Conservation (phyloP, 1,140 invertebrate species). For the Antheraea pernyi region DNA sequence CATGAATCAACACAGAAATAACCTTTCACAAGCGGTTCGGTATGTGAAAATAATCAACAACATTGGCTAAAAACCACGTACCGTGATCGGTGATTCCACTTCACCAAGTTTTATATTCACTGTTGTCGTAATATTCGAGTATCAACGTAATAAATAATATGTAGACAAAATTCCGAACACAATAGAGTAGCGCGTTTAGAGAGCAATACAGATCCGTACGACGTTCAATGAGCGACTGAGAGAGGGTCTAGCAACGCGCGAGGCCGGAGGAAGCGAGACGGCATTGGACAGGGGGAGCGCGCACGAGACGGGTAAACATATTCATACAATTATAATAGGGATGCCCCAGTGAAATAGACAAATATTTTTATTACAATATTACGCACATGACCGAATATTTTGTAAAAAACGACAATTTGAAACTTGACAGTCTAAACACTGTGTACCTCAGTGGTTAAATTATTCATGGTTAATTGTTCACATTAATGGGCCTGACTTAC, state of each 20-base stretch:
- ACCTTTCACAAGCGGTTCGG: constrained; percentile 67
- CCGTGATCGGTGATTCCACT: constrained; percentile 70
- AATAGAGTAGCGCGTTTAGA: constrained; percentile 42
- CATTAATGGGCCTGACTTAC: too few species aligned
- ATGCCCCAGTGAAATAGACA: constrained; percentile 26
- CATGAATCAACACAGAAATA: constrained; percentile 78
- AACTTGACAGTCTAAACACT: too few species aligned
- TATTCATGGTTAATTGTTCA: too few species aligned
- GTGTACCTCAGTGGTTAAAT: too few species aligned
- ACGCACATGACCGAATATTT: too few species aligned
- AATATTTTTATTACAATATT: too few species aligned
- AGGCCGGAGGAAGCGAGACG: constrained; percentile 28
- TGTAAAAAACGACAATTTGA: too few species aligned
- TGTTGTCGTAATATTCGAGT: constrained; percentile 45
- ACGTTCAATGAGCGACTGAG: constrained; percentile 72
- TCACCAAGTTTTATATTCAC: constrained; percentile 61
- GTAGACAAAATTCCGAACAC: constrained; percentile 64
- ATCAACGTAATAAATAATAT: constrained; percentile 32
- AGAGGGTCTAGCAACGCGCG: constrained; percentile 27
- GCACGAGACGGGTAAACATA: constrained; percentile 23
- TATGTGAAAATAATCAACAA: constrained; percentile 62
- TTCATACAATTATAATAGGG: constrained; percentile 37
- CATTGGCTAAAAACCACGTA: constrained; percentile 63
- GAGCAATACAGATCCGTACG: constrained; percentile 53
- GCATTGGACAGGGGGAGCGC: constrained; percentile 22